Conservation (phyloP, 2,113 vertebrate species). For the Hylia prasina region DNA sequence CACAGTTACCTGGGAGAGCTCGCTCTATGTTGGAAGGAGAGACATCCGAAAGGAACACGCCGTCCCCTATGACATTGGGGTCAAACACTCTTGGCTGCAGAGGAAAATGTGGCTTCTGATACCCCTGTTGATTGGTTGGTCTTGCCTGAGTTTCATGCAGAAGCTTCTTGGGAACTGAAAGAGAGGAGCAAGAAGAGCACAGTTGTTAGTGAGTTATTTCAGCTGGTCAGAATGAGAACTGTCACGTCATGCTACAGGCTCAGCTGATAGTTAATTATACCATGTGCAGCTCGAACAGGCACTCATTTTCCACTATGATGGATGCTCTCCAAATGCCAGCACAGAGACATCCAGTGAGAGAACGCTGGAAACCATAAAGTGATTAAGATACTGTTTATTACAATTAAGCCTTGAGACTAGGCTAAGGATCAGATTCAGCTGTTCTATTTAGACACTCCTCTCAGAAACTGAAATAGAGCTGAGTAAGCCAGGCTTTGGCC, state of each 20-base stretch:
- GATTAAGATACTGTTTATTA: not conserved
- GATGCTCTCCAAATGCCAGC: not conserved
- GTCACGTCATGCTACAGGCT: not conserved
- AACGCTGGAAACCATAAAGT: not conserved
- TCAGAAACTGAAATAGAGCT: not conserved
- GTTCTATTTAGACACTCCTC: not conserved
- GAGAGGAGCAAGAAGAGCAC: not conserved
- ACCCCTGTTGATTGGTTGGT: constrained; percentile 66
- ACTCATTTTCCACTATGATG: not conserved
- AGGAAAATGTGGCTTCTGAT: constrained; percentile 61
- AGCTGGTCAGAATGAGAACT: not conserved
- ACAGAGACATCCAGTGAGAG: not conserved
- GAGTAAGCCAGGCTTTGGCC: not conserved
- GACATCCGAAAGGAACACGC: constrained; percentile 77
- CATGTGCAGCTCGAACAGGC: constrained; percentile 1
- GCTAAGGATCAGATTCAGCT: not conserved
- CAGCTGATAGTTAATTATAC: not conserved
- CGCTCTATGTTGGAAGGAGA: constrained; percentile 69
- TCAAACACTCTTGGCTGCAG: constrained; percentile 71
- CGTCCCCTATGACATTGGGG: constrained; percentile 83
- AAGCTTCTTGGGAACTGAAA: constrained; percentile 86
- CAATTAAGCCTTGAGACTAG: not conserved
- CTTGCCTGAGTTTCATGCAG: constrained; percentile 79
- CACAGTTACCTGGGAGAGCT: constrained; percentile 74
- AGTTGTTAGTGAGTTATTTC: not conserved